Conservation (phyloP, 37 sponge, comb jelly and placozoan genomes). For the Agelas oroides region DNA sequence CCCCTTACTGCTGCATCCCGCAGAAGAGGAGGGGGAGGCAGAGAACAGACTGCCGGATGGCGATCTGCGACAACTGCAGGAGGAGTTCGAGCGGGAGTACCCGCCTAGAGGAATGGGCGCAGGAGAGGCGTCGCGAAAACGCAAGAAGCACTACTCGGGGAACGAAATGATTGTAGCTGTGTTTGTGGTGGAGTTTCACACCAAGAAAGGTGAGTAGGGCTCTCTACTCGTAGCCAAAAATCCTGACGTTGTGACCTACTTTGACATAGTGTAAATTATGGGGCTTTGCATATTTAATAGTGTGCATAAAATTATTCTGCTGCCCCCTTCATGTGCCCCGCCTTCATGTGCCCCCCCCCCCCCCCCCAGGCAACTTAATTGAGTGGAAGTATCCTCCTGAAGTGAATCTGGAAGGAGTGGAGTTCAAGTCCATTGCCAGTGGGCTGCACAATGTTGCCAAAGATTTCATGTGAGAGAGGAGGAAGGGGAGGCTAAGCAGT, state of each 20-base stretch:
- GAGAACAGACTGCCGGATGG: no score
- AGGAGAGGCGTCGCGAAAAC: neutral
- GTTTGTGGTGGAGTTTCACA: conserved; percentile 94
- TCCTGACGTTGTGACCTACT: neutral
- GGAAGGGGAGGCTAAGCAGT: neutral
- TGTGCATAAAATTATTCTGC: no score
- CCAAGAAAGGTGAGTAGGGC: conserved; percentile 76
- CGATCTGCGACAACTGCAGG: conserved; percentile 6
- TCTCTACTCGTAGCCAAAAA: neutral
- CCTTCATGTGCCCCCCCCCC: neutral
- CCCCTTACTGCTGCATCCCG: conserved; percentile 7
- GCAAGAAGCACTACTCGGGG: conserved; percentile 57
- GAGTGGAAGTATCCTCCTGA: conserved; percentile 91
- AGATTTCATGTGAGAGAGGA: conserved; percentile 84
- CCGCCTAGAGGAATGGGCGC: neutral
- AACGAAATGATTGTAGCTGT: conserved; percentile 80
- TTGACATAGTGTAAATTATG: neutral
- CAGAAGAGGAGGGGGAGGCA: neutral
- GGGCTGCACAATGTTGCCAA: conserved; percentile 87
- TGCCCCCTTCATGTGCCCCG: no score
- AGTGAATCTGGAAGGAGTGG: conserved; percentile 82
- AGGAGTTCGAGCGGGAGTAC: neutral
- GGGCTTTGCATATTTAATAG: no score
- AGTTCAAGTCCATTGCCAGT: conserved; percentile 98
- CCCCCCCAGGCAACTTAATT: conserved; percentile 82